phyloP scores from a whole-genome alignment of 2,888 invertebrate species.

The Desoria tigrina region DNA sequence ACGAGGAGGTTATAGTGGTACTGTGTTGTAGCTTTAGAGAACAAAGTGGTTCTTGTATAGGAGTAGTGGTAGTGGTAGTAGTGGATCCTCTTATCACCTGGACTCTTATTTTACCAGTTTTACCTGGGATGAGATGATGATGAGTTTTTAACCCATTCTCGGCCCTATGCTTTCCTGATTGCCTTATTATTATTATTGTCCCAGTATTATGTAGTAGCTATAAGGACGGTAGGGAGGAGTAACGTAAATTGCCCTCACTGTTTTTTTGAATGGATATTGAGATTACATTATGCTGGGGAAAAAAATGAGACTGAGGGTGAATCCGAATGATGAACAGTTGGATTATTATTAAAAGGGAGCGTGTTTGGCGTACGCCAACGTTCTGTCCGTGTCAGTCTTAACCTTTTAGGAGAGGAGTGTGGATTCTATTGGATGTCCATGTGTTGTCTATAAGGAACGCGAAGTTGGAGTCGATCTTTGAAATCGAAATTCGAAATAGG shows the following conservation, averaged over 20 bases:
- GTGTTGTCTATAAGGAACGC: too few species aligned
- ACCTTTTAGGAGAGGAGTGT: not conserved
- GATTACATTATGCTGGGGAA: slow-evolving; percentile 1
- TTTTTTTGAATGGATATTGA: slow-evolving; percentile 13
- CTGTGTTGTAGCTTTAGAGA: too few species aligned
- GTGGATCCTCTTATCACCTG: slow-evolving; percentile 10
- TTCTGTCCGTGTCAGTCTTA: slow-evolving; percentile 4
- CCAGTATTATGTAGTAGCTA: too few species aligned
- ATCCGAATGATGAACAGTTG: slow-evolving; percentile 15
- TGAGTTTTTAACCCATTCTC: slow-evolving; percentile 8
- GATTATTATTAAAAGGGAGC: slow-evolving; percentile 34
- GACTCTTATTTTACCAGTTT: slow-evolving; percentile 1
- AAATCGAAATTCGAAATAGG: too few species aligned
- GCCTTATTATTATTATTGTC: too few species aligned
- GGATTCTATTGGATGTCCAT: not conserved
- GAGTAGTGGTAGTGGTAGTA: not conserved
- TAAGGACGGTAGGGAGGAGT: slow-evolving; percentile 4
- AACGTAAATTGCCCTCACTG: not conserved
- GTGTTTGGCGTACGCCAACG: slow-evolving; percentile 44
- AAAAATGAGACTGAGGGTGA: slow-evolving; percentile 12
- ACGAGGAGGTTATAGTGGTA: not conserved
- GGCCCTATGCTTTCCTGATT: not conserved
- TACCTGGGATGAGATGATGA: slow-evolving; percentile 7
- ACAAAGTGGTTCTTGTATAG: too few species aligned
- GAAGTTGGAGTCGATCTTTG: too few species aligned